Evolutionary conservation across 35 echinoderm and acorn worm genomes (phyloP).

Genomic region (Lytechinus pictus): DNA sequence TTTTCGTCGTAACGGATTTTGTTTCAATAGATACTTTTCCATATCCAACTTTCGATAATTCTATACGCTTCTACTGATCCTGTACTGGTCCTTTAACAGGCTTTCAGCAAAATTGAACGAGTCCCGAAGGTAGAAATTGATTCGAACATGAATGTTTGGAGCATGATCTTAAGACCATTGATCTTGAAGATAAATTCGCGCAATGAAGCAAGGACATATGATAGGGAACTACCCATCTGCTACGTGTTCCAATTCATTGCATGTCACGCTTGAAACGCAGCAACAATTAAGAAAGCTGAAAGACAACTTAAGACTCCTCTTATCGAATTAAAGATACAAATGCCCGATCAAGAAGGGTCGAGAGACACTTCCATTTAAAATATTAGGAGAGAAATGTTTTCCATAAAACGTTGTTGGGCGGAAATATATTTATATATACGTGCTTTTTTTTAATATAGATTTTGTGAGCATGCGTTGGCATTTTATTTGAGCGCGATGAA

Average conservation of each 20-base stretch:
- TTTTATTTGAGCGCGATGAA: background rate
- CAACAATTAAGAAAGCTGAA: background rate
- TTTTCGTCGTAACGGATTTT: no score
- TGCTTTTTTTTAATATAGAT: no score
- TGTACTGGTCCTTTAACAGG: background rate
- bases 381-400: no score
- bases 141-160: background rate
- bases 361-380: no score
- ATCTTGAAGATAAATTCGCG: background rate
- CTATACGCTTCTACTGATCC: no score
- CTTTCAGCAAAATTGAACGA: background rate
- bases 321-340: background rate
- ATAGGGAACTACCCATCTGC: background rate
- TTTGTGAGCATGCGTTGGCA: background rate
- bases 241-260: background rate
- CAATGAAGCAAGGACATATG: background rate
- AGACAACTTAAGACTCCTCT: background rate
- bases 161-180: background rate
- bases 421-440: no score
- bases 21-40: no score
- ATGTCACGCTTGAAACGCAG: background rate
- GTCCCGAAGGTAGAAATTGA: background rate
- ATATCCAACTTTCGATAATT: no score
- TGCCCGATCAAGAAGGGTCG: background rate
- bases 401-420: no score